A percentile compares a stretch with the other conserved stretches of the same genome.
Conservation (phyloP, 2,113 vertebrate species). For the Apeltes quadracus region DNA sequence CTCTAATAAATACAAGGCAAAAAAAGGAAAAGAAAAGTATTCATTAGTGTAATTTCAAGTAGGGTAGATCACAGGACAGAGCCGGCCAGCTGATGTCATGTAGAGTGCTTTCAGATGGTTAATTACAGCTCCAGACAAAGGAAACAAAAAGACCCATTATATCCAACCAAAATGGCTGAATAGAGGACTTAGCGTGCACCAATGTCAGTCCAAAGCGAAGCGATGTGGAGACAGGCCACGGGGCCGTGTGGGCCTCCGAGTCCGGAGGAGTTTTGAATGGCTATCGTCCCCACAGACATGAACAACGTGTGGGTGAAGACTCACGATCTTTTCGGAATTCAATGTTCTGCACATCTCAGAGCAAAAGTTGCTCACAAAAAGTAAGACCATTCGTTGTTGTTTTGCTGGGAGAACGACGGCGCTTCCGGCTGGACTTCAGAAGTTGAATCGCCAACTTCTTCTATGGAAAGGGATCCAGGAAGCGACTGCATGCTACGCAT, state of each 20-base stretch:
- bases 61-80: conserved; percentile 36
- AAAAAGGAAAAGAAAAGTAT: conserved; percentile 19
- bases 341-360: conserved; percentile 54
- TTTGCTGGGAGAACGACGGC: conserved; percentile 10
- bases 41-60: conserved; percentile 47
- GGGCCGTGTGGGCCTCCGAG: conserved; percentile 52
- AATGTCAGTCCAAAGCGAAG: conserved; percentile 67
- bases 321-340: conserved; percentile 40
- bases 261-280: conserved; percentile 54
- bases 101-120: conserved; percentile 65
- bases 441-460: conserved; percentile 62
- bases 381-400: conserved; percentile 1
- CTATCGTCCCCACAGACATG: conserved; percentile 67
- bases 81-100: conserved; percentile 47
- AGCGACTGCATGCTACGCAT: background rate
- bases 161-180: conserved; percentile 61
- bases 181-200: conserved; percentile 63
- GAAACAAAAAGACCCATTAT: conserved; percentile 58
- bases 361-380: conserved; percentile 20
- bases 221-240: conserved; percentile 69
- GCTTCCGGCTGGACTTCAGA: conserved; percentile 44
- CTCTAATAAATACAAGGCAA: conserved; percentile 36
- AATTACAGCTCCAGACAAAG: conserved; percentile 60
- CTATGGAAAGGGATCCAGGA: conserved; percentile 46
- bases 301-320: conserved; percentile 31